phyloP scores from a whole-genome alignment of 2,797 vertebrate species.

The Pantherophis alleghaniensis region DNA sequence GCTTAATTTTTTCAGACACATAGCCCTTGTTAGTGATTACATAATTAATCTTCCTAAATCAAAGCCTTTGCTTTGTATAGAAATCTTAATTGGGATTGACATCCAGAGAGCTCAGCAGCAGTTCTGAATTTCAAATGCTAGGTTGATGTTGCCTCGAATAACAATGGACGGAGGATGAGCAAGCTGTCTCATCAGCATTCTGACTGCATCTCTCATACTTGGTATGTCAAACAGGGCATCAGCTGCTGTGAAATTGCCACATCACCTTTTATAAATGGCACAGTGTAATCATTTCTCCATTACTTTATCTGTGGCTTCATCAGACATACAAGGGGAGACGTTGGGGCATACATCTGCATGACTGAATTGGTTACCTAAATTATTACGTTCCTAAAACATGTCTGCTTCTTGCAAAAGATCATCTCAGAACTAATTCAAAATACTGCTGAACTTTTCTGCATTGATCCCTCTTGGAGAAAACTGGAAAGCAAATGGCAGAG shows the following conservation, averaged over 20 bases:
- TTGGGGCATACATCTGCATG: not conserved
- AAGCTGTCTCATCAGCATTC: not conserved
- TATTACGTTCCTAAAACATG: not conserved
- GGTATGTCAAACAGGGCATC: not conserved
- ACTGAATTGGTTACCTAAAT: not conserved
- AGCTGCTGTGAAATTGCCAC: not conserved
- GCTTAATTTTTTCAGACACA: not conserved
- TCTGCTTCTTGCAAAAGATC: not conserved
- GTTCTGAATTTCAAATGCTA: not conserved
- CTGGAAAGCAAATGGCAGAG: not conserved
- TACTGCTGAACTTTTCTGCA: not conserved
- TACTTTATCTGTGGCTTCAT: not conserved
- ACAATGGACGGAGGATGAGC: not conserved
- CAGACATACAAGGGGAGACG: not conserved
- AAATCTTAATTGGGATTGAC: slow-evolving; percentile 13
- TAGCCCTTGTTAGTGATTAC: not conserved
- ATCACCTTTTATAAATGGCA: not conserved
- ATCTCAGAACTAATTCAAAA: not conserved
- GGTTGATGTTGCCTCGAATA: not conserved
- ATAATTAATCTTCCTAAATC: not conserved
- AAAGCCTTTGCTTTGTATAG: not conserved
- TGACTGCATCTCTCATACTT: not conserved
- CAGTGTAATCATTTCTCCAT: not conserved
- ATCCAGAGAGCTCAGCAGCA: slow-evolving; percentile 10
- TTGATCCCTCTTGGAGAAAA: not conserved